A percentile compares a stretch with the other conserved stretches of the same genome.
phyloP scores from a whole-genome alignment of 2,113 vertebrate species.

The Sitta europaea region DNA sequence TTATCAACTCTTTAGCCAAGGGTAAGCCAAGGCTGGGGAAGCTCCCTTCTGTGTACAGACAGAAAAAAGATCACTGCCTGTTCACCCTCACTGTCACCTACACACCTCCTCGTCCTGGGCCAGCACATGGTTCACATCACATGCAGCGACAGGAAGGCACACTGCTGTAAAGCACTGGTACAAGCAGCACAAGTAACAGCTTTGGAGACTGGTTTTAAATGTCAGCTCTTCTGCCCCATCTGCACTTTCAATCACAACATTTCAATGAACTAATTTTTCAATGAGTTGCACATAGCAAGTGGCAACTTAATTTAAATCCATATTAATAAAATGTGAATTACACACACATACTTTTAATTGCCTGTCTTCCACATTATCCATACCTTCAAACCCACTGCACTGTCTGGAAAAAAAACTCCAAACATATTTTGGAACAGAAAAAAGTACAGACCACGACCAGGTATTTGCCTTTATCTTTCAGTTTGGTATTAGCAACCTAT shows the following conservation, averaged over 20 bases:
- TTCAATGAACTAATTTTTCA: slow-evolving; percentile 30
- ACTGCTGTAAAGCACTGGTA: neutral
- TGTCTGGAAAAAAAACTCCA: neutral
- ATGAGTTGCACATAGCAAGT: neutral
- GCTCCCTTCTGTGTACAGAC: neutral
- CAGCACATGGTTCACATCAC: neutral
- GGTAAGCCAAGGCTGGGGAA: neutral
- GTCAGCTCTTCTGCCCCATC: neutral
- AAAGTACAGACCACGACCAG: neutral
- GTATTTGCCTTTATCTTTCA: neutral
- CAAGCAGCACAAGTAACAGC: neutral
- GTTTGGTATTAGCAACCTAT: neutral
- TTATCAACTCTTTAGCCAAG: neutral
- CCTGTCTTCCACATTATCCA: neutral
- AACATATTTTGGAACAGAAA: neutral
- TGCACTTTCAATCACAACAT: slow-evolving; percentile 9
- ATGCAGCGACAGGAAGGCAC: neutral
- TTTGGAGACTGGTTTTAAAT: neutral
- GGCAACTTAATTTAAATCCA: slow-evolving; percentile 26
- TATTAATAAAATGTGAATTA: slow-evolving; percentile 18
- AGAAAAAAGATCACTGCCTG: neutral
- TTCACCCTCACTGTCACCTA: neutral
- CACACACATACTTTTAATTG: neutral
- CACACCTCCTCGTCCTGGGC: accelerated
- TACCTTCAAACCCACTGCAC: neutral